These are phyloP conservation scores for Marcusenius ussheri DNA, from an alignment of 2,113 vertebrate species.

Conservation along the genomic window DNA sequence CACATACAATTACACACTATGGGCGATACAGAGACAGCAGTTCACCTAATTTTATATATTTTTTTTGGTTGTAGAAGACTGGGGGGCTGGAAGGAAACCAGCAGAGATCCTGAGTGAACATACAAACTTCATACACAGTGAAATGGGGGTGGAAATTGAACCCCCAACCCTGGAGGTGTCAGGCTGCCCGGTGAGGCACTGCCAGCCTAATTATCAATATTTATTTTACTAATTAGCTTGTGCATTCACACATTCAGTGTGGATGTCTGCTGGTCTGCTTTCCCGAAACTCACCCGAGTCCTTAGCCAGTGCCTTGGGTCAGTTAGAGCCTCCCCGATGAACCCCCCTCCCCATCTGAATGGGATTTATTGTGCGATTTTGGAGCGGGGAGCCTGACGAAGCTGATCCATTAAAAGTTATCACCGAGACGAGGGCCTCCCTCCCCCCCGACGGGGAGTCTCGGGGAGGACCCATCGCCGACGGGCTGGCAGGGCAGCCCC, in stretches of 20 bases:
- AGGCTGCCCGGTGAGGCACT: neutral
- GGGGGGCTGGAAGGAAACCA: neutral
- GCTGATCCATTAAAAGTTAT: conserved; percentile 25
- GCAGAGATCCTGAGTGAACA: neutral
- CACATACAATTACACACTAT: neutral
- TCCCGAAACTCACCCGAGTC: neutral
- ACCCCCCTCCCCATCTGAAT: neutral
- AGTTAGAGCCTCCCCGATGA: neutral
- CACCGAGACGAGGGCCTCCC: conserved; percentile 2
- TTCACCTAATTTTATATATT: neutral
- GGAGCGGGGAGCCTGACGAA: conserved; percentile 2
- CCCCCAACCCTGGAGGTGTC: neutral
- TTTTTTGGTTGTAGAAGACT: neutral
- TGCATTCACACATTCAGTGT: neutral
- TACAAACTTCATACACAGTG: neutral
- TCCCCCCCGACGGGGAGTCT: neutral
- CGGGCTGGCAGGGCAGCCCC: neutral
- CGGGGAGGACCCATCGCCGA: neutral
- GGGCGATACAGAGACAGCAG: neutral
- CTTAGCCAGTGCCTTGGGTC: neutral
- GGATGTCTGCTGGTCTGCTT: neutral
- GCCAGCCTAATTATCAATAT: neutral
- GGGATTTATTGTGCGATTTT: conserved; percentile 6
- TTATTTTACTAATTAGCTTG: neutral
- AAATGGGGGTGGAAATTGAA: neutral